These are phyloP conservation scores for Ptychochromis oligacanthus DNA, from an alignment of 2,113 vertebrate species.

Conservation along the genomic window DNA sequence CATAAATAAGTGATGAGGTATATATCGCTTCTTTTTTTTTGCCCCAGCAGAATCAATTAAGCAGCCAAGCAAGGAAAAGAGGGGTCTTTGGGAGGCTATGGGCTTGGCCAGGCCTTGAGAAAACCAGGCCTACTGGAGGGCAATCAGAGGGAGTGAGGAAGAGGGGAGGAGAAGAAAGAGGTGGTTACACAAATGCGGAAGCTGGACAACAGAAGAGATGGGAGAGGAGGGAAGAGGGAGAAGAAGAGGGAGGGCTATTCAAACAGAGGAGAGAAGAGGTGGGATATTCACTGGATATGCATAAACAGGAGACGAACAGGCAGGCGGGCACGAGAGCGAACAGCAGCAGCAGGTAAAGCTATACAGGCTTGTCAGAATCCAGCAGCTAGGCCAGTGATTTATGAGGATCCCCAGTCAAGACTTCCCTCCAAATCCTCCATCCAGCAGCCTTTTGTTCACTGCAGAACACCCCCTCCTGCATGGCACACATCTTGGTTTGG, in stretches of 20 bases:
- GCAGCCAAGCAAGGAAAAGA: slow-evolving; percentile 53
- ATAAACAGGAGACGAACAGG: slow-evolving; percentile 68
- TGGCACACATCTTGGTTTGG: slow-evolving; percentile 21
- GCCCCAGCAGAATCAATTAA: slow-evolving; percentile 83
- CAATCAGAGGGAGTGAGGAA: slow-evolving; percentile 24
- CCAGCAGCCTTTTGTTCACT: slow-evolving; percentile 68
- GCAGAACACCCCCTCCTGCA: slow-evolving; percentile 25
- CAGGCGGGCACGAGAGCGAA: slow-evolving; percentile 58
- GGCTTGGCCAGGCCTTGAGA: slow-evolving; percentile 69
- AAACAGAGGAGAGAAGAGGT: slow-evolving; percentile 51
- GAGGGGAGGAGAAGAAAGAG: slow-evolving; percentile 6
- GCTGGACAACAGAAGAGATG: slow-evolving; percentile 12
- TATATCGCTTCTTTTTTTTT: slow-evolving; percentile 66
- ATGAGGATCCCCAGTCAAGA: slow-evolving; percentile 74
- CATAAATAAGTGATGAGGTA: slow-evolving; percentile 83
- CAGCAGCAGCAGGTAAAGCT: slow-evolving; percentile 73
- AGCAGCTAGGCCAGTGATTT: slow-evolving; percentile 75
- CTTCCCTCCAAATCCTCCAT: slow-evolving; percentile 66
- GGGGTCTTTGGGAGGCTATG: slow-evolving; percentile 59
- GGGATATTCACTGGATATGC: slow-evolving; percentile 75
- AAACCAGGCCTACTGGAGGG: slow-evolving; percentile 50
- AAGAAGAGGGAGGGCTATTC: slow-evolving; percentile 35
- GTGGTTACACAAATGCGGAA: slow-evolving; percentile 3
- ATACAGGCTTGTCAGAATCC: slow-evolving; percentile 75
- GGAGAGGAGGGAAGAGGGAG: background rate